phyloP scores from a whole-genome alignment of 2,113 vertebrate species.

The Prunella fulvescens region DNA sequence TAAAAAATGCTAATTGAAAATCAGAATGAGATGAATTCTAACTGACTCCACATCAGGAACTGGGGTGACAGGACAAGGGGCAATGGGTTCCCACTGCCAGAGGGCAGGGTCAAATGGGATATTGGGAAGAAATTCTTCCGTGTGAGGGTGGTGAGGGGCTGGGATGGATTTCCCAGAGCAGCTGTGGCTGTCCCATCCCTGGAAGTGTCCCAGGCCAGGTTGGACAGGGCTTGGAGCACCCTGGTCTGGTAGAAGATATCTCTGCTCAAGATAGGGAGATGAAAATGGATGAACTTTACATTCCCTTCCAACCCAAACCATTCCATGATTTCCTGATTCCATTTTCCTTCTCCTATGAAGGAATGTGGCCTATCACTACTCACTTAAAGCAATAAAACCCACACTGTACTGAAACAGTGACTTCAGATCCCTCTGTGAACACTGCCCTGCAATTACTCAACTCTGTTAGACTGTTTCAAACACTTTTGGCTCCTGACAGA shows the following conservation, averaged over 20 bases:
- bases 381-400: not conserved
- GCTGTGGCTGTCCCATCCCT: not conserved
- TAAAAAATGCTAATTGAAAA: not conserved
- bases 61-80: not conserved
- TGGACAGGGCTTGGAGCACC: not conserved
- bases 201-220: not conserved
- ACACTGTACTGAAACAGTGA: not conserved
- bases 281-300: not conserved
- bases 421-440: not conserved
- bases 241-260: accelerated
- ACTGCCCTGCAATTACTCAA: not conserved
- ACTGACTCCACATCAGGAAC: too few species aligned
- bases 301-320: not conserved
- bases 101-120: not conserved
- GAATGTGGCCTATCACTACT: not conserved
- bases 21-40: not conserved
- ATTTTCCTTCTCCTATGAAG: accelerated
- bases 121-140: not conserved
- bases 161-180: not conserved
- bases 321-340: not conserved
- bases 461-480: not conserved
- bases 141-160: not conserved
- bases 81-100: not conserved
- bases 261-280: not conserved
- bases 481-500: not conserved